These are phyloP conservation scores for Leptinotarsa lineolata DNA, from an alignment of 1,140 invertebrate genomes.

Conservation along the genomic window DNA sequence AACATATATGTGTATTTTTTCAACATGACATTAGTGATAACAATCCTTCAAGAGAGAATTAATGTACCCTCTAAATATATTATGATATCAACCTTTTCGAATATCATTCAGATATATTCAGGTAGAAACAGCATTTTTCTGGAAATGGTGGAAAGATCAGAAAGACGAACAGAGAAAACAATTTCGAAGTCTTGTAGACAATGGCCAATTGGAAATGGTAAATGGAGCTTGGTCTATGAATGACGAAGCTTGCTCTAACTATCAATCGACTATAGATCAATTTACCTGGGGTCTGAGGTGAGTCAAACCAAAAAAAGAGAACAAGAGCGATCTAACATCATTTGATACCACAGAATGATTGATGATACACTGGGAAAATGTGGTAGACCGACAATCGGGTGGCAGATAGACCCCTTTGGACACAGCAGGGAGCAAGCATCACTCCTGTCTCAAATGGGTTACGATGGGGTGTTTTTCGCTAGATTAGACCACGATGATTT, in stretches of 20 bases:
- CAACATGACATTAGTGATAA: too few relatives aligned
- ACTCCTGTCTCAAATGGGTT: slow-evolving; percentile 70
- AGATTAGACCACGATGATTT: slow-evolving; percentile 78
- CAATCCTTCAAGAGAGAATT: too few relatives aligned
- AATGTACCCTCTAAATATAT: slow-evolving; percentile 9
- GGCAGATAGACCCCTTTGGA: slow-evolving; percentile 79
- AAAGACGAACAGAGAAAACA: slow-evolving; percentile 57
- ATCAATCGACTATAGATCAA: slow-evolving; percentile 83
- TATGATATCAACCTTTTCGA: background rate
- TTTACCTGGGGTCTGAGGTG: slow-evolving; percentile 68
- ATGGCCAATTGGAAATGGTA: slow-evolving; percentile 76
- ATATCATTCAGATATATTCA: slow-evolving; percentile 46
- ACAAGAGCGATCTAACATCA: background rate
- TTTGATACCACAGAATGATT: slow-evolving; percentile 13
- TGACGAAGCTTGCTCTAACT: slow-evolving; percentile 80
- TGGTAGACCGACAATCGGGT: slow-evolving; percentile 67
- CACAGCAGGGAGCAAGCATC: slow-evolving; percentile 72
- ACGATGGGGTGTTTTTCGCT: slow-evolving; percentile 74
- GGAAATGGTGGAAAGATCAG: slow-evolving; percentile 71
- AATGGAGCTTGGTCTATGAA: slow-evolving; percentile 77
- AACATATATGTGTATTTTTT: too few relatives aligned
- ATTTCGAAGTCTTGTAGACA: slow-evolving; percentile 56
- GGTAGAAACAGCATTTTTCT: slow-evolving; percentile 59
- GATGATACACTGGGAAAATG: slow-evolving; percentile 67
- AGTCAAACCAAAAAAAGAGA: slow-evolving; percentile 11